Evolutionary conservation across 2,797 vertebrate genomes (phyloP).

Genomic region (Argentina silus): DNA sequence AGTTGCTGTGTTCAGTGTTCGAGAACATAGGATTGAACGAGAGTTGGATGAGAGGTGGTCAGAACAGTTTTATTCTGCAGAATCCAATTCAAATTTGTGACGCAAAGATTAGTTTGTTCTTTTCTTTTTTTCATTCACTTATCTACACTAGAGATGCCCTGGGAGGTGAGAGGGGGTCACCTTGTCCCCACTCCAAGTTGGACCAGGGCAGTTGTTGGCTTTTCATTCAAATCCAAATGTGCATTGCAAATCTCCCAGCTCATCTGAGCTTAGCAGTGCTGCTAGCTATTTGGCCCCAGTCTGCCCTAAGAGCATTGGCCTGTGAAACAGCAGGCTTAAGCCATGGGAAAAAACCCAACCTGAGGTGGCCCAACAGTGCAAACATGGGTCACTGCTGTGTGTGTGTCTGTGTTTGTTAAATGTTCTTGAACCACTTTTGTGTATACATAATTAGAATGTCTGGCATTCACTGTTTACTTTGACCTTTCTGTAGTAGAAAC

Average conservation of each 20-base stretch:
- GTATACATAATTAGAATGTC: not conserved
- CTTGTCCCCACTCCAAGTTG: conserved; percentile 39
- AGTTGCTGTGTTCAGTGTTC: not conserved
- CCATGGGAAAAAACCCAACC: conserved; percentile 52
- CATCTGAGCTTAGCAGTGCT: conserved; percentile 68
- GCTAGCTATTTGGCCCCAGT: conserved; percentile 56
- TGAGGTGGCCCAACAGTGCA: conserved; percentile 50
- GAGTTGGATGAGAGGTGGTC: not conserved
- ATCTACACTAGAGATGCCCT: conserved; percentile 1
- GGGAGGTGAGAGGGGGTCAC: conserved; percentile 35
- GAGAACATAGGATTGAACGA: not conserved
- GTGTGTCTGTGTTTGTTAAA: not conserved
- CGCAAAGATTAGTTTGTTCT: no score
- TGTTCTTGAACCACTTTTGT: not conserved
- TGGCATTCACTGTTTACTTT: no score
- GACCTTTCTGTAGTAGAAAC: no score
- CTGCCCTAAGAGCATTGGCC: conserved; percentile 59
- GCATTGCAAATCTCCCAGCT: conserved; percentile 74
- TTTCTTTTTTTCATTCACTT: no score
- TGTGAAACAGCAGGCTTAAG: conserved; percentile 54
- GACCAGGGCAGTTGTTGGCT: conserved; percentile 47
- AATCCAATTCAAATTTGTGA: not conserved
- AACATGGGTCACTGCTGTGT: conserved; percentile 42
- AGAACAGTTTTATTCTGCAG: not conserved
- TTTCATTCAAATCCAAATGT: conserved; percentile 74